A percentile compares a stretch with the other conserved stretches of the same genome.
Evolutionary conservation across 2,797 vertebrate genomes (phyloP).

Genomic region (Falco biarmicus): DNA sequence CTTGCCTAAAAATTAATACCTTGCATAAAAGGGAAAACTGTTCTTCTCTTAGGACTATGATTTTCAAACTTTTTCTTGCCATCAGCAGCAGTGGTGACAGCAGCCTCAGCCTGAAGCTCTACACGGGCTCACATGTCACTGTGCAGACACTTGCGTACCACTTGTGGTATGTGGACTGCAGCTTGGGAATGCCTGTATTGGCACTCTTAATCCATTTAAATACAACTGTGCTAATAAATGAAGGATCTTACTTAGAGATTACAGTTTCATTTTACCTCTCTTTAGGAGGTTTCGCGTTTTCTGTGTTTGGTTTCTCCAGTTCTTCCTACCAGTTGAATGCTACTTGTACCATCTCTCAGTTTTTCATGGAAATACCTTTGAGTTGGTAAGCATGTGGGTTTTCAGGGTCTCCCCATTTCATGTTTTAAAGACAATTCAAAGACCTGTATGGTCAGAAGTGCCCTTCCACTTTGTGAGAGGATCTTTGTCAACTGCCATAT

Average conservation of each 20-base stretch:
- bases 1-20: neutral
- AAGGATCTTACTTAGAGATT: neutral
- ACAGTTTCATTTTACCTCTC: neutral
- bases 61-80: neutral
- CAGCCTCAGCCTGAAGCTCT: neutral
- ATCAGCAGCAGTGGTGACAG: neutral
- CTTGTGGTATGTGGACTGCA: neutral
- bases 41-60: neutral
- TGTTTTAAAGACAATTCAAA: constrained; percentile 19
- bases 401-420: neutral
- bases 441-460: neutral
- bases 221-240: neutral
- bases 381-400: neutral
- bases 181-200: neutral
- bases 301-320: neutral
- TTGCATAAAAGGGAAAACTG: neutral
- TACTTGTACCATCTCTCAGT: neutral
- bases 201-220: constrained; percentile 13
- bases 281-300: neutral
- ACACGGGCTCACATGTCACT: neutral
- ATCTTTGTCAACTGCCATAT: neutral
- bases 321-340: neutral
- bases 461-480: neutral
- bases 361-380: constrained; percentile 1
- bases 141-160: neutral